Conservation (phyloP, 1,140 invertebrate genomes). For the Drusus annulatus region DNA sequence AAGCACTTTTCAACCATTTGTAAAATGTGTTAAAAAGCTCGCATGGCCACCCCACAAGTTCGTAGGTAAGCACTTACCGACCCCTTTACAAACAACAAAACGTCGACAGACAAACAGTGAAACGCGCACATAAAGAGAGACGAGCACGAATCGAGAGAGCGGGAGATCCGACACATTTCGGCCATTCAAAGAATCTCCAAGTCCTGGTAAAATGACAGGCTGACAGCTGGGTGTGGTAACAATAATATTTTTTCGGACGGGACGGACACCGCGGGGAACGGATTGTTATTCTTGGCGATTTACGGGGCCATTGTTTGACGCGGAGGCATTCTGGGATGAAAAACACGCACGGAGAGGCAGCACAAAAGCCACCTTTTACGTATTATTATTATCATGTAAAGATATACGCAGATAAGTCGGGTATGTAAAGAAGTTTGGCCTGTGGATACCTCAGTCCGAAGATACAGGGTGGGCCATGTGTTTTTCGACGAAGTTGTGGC, state of each 20-base stretch:
- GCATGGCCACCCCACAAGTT: conserved; percentile 2
- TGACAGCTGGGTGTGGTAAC: conserved; percentile 46
- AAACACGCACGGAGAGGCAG: conserved; percentile 46
- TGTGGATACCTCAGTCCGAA: conserved; percentile 28
- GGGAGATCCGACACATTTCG: conserved; percentile 33
- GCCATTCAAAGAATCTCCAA: conserved; percentile 43
- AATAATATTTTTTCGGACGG: conserved; percentile 57
- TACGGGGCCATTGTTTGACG: conserved; percentile 57
- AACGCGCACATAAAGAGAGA: not conserved
- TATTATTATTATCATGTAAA: conserved; percentile 56
- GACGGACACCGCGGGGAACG: conserved; percentile 53
- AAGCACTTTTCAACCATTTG: too few relatives aligned
- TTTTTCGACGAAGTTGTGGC: too few relatives aligned
- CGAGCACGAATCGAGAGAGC: not conserved
- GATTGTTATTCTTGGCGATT: conserved; percentile 59
- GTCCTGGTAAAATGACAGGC: conserved; percentile 50
- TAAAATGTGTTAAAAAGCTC: too few relatives aligned
- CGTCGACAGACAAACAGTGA: not conserved
- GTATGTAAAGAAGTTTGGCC: conserved; percentile 22
- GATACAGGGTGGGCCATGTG: conserved; percentile 25
- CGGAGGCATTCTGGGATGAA: conserved; percentile 40
- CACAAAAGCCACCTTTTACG: conserved; percentile 58
- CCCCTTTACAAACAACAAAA: conserved; percentile 19
- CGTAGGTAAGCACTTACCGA: conserved; percentile 15
- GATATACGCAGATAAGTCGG: conserved; percentile 41